Conservation (phyloP, 2,113 vertebrate species). For the Mesocricetus auratus region DNA sequence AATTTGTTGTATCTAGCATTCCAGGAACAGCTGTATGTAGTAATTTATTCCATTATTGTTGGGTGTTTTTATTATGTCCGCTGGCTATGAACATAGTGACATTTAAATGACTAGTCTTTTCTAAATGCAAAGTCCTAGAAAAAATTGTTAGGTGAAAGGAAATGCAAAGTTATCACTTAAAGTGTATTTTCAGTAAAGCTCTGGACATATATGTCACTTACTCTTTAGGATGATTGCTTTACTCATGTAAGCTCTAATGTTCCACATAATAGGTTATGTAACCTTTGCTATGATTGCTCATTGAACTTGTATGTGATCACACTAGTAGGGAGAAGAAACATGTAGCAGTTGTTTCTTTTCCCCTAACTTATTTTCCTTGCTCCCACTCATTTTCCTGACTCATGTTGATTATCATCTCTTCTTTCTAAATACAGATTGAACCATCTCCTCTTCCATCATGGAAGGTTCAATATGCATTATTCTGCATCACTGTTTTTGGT, state of each 20-base stretch:
- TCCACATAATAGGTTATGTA: background rate
- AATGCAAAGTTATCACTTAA: constrained; percentile 28
- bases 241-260: background rate
- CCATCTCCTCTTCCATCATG: background rate
- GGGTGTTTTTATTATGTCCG: background rate
- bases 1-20: background rate
- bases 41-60: constrained; percentile 35
- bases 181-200: background rate
- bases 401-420: background rate
- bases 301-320: background rate
- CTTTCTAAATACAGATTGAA: constrained; percentile 7
- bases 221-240: background rate
- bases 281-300: background rate
- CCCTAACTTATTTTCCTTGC: background rate
- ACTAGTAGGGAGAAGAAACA: background rate
- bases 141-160: constrained; percentile 20
- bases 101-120: constrained; percentile 37
- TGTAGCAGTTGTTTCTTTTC: background rate
- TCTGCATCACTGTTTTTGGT: background rate
- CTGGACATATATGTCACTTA: background rate
- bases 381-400: background rate
- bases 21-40: background rate
- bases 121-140: background rate
- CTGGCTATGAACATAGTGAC: background rate
- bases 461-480: background rate